phyloP scores from a whole-genome alignment of 2,888 invertebrate species.

The Molorchus minor region DNA sequence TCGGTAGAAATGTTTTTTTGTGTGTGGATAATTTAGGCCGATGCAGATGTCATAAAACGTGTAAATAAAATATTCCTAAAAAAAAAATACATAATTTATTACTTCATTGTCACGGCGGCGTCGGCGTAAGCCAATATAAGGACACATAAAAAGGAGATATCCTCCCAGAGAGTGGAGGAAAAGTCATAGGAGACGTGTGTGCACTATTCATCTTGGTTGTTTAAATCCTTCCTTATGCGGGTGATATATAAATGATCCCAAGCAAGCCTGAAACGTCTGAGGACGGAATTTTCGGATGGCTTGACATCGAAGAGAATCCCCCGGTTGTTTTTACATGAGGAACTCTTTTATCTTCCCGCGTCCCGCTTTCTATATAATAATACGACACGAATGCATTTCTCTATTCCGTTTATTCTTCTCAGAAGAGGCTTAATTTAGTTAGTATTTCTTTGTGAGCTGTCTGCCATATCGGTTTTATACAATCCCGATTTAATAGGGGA shows the following conservation, averaged over 20 bases:
- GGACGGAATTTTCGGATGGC: conserved; percentile 21
- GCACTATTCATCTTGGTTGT: conserved; percentile 25
- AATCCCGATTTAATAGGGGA: not conserved
- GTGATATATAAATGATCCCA: conserved; percentile 30
- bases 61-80: too few relatives aligned
- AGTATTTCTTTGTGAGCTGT: not conserved
- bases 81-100: too few relatives aligned
- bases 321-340: conserved; percentile 5
- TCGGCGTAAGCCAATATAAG: conserved; percentile 13
- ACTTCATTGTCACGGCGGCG: too few relatives aligned
- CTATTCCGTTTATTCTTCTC: not conserved
- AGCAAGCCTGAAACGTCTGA: conserved; percentile 15
- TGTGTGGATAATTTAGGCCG: too few relatives aligned
- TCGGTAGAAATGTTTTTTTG: too few relatives aligned
- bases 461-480: not conserved
- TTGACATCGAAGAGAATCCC: conserved; percentile 12
- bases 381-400: not conserved
- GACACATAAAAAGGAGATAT: conserved; percentile 18
- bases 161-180: not conserved
- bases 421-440: not conserved
- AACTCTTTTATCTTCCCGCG: conserved; percentile 1
- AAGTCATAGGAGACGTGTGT: not conserved
- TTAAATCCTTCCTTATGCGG: conserved; percentile 25
- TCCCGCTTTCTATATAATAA: not conserved
- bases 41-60: too few relatives aligned